A percentile compares a stretch with the other conserved stretches of the same genome.
phyloP scores from a whole-genome alignment of 2,113 vertebrate genomes.

The Chaetodon trifascialis region DNA sequence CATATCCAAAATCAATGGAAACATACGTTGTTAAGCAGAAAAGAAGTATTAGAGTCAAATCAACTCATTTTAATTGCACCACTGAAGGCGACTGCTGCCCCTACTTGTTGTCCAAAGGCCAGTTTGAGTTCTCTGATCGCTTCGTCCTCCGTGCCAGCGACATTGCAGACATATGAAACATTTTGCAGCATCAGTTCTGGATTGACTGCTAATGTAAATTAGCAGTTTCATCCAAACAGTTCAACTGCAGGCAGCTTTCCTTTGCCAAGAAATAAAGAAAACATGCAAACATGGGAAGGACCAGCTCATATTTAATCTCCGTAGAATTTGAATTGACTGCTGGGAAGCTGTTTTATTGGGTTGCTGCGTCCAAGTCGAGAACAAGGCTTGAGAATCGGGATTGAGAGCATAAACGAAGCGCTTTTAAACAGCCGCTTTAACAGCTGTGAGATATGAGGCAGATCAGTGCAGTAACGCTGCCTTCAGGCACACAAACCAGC shows the following conservation, averaged over 20 bases:
- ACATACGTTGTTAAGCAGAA: background rate
- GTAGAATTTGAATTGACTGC: background rate
- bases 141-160: background rate
- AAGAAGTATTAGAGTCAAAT: background rate
- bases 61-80: background rate
- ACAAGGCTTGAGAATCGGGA: background rate
- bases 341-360: background rate
- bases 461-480: background rate
- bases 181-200: background rate
- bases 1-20: background rate
- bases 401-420: background rate
- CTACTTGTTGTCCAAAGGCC: background rate
- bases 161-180: background rate
- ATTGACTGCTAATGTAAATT: slow-evolving; percentile 22
- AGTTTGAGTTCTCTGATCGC: slow-evolving; percentile 1
- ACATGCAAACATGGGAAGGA: background rate
- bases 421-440: slow-evolving; percentile 10
- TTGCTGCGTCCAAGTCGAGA: background rate
- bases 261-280: slow-evolving; percentile 31
- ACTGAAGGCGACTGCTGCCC: background rate
- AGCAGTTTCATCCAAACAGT: slow-evolving; percentile 33
- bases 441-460: background rate
- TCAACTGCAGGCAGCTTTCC: slow-evolving; percentile 28
- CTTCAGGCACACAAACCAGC: slow-evolving; percentile 6
- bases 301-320: slow-evolving; percentile 7